phyloP scores from a whole-genome alignment of 1,140 invertebrate genomes.

The Pseudobourletiella spinata region DNA sequence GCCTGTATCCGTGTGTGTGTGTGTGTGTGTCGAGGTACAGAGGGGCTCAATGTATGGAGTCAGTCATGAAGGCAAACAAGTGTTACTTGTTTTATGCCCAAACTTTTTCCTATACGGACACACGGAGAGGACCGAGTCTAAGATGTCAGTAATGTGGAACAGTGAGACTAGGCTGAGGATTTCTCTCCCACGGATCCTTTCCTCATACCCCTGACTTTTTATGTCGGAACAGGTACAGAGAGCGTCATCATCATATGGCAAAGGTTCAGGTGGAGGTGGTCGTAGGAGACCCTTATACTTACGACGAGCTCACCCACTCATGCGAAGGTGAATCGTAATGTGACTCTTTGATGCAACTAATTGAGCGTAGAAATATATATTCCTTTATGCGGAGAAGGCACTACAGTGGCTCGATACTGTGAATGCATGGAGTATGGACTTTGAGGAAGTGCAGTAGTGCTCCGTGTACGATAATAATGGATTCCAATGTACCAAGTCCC shows the following conservation, averaged over 20 bases:
- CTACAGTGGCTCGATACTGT: too few relatives aligned
- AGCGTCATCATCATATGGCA: too few relatives aligned
- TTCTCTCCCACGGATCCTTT: conserved; percentile 32
- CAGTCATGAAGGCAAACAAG: conserved; percentile 9
- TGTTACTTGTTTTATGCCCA: background rate
- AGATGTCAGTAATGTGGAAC: background rate
- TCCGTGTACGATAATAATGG: too few relatives aligned
- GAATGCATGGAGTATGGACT: too few relatives aligned
- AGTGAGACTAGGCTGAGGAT: conserved; percentile 22
- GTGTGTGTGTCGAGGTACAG: background rate
- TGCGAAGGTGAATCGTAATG: conserved; percentile 10
- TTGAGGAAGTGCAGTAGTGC: too few relatives aligned
- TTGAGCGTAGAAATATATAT: too few relatives aligned
- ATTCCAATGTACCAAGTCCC: too few relatives aligned
- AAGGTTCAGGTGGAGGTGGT: too few relatives aligned
- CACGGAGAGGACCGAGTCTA: background rate
- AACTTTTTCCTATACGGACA: background rate
- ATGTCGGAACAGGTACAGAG: conserved; percentile 7
- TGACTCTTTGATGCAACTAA: conserved; percentile 31
- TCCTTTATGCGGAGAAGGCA: too few relatives aligned
- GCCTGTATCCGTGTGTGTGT: background rate
- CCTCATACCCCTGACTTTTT: conserved; percentile 13
- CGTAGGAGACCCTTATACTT: too few relatives aligned
- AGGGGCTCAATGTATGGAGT: conserved; percentile 2
- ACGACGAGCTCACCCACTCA: too few relatives aligned